Conservation (phyloP, 2,888 invertebrate genomes). For the Cheilosia variabilis region DNA sequence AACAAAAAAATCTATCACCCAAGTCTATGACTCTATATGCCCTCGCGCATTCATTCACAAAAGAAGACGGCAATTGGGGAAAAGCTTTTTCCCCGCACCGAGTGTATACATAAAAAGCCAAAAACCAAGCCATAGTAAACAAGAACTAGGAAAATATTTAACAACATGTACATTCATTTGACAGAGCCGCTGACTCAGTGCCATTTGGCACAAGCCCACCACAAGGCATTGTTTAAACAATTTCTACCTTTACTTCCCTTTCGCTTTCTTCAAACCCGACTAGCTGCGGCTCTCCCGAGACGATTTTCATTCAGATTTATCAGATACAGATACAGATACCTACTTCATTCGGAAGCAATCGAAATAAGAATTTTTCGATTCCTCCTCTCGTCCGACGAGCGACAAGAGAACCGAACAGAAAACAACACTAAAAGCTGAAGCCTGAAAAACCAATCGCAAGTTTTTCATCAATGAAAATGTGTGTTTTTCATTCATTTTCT, state of each 20-base stretch:
- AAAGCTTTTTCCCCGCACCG: neutral
- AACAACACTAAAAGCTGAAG: neutral
- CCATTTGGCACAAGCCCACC: neutral
- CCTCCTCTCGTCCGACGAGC: neutral
- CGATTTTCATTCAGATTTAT: neutral
- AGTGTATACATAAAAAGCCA: conserved; percentile 5
- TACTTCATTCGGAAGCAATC: neutral
- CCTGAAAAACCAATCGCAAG: conserved; percentile 37
- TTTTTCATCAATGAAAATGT: conserved; percentile 69
- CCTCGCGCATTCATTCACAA: neutral
- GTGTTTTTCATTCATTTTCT: conserved; percentile 67
- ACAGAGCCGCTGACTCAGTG: conserved; percentile 5
- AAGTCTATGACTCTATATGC: neutral
- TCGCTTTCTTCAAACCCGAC: neutral
- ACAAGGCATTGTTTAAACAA: neutral
- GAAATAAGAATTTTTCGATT: conserved; percentile 8
- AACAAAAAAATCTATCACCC: neutral
- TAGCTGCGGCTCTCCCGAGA: neutral
- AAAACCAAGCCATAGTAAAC: neutral
- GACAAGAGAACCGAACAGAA: neutral
- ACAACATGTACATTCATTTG: neutral
- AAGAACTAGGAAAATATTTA: neutral
- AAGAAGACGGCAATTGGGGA: neutral
- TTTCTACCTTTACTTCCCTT: neutral
- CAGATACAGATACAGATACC: neutral